phyloP scores from a whole-genome alignment of 2,113 vertebrate species.

The Lipotes vexillifer region DNA sequence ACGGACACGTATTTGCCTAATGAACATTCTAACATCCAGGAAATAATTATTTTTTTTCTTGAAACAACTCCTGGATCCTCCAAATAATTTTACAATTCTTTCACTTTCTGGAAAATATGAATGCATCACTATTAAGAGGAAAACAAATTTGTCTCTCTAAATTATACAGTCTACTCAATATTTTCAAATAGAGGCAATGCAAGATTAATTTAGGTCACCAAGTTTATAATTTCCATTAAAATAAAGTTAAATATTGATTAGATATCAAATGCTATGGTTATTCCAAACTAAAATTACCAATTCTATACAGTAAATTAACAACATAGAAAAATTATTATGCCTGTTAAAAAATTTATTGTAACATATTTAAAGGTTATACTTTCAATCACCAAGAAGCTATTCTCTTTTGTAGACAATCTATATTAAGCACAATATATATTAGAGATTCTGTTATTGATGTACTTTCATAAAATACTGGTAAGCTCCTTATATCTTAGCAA shows the following conservation, averaged over 20 bases:
- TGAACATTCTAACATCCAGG: not conserved
- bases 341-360: not conserved
- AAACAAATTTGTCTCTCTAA: not conserved
- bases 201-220: not conserved
- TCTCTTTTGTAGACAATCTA: not conserved
- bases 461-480: not conserved
- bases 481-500: not conserved
- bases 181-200: not conserved
- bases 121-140: not conserved
- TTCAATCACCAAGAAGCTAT: not conserved
- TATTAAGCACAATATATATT: not conserved
- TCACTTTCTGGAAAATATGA: not conserved
- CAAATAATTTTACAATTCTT: not conserved
- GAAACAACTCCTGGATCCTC: not conserved
- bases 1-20: not conserved
- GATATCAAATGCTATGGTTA: not conserved
- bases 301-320: not conserved
- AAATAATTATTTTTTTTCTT: not conserved
- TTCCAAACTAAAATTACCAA: not conserved
- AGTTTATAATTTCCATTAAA: not conserved
- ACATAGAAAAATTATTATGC: not conserved
- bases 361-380: not conserved
- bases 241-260: not conserved
- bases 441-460: not conserved
- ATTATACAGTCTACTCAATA: not conserved